Evolutionary conservation across 2,113 vertebrate species (phyloP), one percentile per base, ranked within the genome.

Genomic region (Larimichthys crocea): DNA sequence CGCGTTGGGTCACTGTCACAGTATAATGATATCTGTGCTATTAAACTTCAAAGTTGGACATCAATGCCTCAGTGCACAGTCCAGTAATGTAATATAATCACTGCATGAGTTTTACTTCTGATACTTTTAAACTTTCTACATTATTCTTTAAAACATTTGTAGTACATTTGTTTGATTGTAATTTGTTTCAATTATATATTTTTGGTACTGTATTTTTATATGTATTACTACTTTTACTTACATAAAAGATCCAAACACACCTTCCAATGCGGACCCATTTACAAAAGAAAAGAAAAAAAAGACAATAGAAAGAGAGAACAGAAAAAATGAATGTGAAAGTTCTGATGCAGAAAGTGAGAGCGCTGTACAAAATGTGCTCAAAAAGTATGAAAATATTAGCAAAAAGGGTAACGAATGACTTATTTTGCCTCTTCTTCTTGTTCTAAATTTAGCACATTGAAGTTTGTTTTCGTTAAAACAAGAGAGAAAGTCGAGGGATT

Each of bases 391-490:
- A n/a, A 63, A 42, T 20, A 35, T 31, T 10, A 24, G 9, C 29
- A 10, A 26, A n/a, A 61, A 29, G n/a, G n/a, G 14, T 11, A 24
- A 55, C 63, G 1, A 11, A 35, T 60, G 1, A 3, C 6, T 44
- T 46, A 11, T 46, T 31, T 9, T 17, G n/a, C 11, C 20, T 11
- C 1, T 65, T 52, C 4, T 55, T 24, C 3, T 19, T 46, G 1
- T 42, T 52, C 11, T 46, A n/a, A 9, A 17, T 22, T 50, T 74
- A 16, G 35, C 22, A 19, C 11, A 48, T 2, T 16, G 19, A 40
- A 12, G 10, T 83, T 64, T 73, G 22, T 63, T 72, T 64, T n/a
- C 15, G 42, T 49, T 1, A 52, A 74, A 79, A 72, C 52, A 15
- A 61, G 14, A 42, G 5, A 67, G 12, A 73, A 67, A 44, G 15